A percentile compares a stretch with the other conserved stretches of the same genome.
phyloP scores from a whole-genome alignment of 2,888 invertebrate species.

The Cantharis lateralis region DNA sequence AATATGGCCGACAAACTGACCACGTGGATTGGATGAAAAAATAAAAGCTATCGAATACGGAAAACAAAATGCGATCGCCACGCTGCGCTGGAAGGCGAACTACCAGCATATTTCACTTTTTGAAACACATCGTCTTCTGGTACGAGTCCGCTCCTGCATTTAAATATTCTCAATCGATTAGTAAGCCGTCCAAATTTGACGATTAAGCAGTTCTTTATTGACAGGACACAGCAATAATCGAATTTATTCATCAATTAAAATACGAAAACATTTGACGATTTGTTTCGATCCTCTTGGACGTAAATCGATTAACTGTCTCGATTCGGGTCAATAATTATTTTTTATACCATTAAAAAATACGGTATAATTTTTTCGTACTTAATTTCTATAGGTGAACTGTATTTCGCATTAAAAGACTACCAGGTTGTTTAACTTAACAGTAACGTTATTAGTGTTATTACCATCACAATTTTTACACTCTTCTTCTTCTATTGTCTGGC shows the following conservation, averaged over 20 bases:
- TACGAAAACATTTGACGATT: neutral
- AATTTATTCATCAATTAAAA: neutral
- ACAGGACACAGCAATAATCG: neutral
- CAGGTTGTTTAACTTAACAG: conserved; percentile 5
- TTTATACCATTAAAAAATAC: conserved; percentile 8
- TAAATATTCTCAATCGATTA: neutral
- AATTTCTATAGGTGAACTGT: conserved; percentile 8
- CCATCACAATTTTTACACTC: neutral
- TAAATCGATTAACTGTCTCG: neutral
- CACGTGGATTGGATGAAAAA: no score
- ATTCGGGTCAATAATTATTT: neutral
- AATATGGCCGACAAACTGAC: no score
- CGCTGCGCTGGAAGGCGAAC: no score
- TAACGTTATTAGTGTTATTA: neutral
- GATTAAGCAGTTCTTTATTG: neutral
- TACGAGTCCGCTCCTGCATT: neutral
- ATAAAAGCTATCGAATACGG: no score
- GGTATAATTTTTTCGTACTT: conserved; percentile 6
- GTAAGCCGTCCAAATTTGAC: neutral
- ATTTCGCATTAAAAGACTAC: conserved; percentile 9
- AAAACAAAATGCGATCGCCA: no score
- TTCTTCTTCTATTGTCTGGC: neutral
- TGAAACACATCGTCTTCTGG: neutral
- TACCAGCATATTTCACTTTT: no score
- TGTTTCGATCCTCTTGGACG: neutral